Base-by-base conservation (phyloP, 2,113 vertebrate genomes). In the Peromyscus maniculatus region DNA sequence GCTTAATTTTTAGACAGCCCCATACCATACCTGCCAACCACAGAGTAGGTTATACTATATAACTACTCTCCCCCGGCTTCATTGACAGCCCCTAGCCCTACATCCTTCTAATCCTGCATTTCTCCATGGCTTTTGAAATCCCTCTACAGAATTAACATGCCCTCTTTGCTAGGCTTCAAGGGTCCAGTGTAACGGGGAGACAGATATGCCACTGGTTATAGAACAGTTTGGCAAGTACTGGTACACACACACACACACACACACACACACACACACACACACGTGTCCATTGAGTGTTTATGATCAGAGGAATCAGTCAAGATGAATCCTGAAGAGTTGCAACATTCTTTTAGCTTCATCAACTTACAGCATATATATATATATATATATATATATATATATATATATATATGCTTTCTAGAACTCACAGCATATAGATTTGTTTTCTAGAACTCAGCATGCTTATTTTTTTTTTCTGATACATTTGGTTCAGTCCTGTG, bases 381-480 rank as follows among this genome's bases (percentile, higher is more conserved):
- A 46, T 46, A 5, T 46, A 46, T 46, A 46, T 46, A 26, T 66
- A 26, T 10, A 28, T 21, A 3, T 66, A 49, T 49, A 49, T 49
- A 7, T 49, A 49, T 49, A 28, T 66, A 28, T 10, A 28, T 21
- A 6, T 66, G 64, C 64, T 28, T 66, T 28, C 24, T 26, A 26
- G 64, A 66, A 66, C 57, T 59, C 57, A 16, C 64, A 66, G 64
- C 64, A 66, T 66, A 28, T 66, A 66, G 24, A 66, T 66, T 26
- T 74, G 74, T 96, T 78, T 96, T 90, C 94, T 90, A 92, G 91
- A 89, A 92, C 52, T 72, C 21, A 67, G 17, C 28, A 79, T 82
- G 69, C 46, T 36, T 71, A 39, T 57, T 82, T 89, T 90, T 82
- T 28, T 43, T 52, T 52, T 52, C 49, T 52, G 49, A 52, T 52